Evolutionary conservation across 2,113 vertebrate species (phyloP), one percentile per base, ranked within the genome.

Genomic region (Otis tarda): DNA sequence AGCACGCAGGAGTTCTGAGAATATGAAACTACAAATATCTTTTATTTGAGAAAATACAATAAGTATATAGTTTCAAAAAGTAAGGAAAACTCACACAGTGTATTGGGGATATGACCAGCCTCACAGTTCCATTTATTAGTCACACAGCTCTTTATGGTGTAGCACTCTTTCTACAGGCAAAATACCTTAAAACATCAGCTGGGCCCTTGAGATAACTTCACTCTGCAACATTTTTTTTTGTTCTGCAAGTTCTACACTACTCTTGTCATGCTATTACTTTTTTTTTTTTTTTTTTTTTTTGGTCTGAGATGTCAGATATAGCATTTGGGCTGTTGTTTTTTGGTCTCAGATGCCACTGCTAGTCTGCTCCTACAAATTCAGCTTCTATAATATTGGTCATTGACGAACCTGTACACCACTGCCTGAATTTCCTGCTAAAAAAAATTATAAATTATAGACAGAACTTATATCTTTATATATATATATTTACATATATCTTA

Each of bases 31-130:
- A 83, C 41, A 71, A 78, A 67, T 83, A 94, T 18, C 2, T 83
- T 94, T 95, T 87, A 92, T 89, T 73, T 90, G 41, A 59, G 59
- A 94, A 89, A 96, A 81, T 63, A 83, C 23, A 78, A 5, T 67
- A 67, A 86, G 43, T 67, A 31, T 77, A 56, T 25, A 6, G 8
- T 92, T 96, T 92, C 85, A 92, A 85, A 95, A 60, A 28, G 33
- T 52, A 69, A 86, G 23, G 31, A 80, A 86, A 96, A 64, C 19
- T 30, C 59, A 88, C 47, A 59, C 22, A 81, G 21, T 31, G 30
- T 47, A 43, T 31, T 88, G 39, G 33, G 28, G 16, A 16, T 64
- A 65, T 45, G 50, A 60, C 14, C 37, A 83, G 59, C 33, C 91
- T 87, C 81, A 64, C 77, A 84, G 35, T 31, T 73, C 81, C 47